These are phyloP conservation scores for Chydorus sphaericus DNA, from an alignment of 2,888 invertebrate genomes.

Conservation along the genomic window DNA sequence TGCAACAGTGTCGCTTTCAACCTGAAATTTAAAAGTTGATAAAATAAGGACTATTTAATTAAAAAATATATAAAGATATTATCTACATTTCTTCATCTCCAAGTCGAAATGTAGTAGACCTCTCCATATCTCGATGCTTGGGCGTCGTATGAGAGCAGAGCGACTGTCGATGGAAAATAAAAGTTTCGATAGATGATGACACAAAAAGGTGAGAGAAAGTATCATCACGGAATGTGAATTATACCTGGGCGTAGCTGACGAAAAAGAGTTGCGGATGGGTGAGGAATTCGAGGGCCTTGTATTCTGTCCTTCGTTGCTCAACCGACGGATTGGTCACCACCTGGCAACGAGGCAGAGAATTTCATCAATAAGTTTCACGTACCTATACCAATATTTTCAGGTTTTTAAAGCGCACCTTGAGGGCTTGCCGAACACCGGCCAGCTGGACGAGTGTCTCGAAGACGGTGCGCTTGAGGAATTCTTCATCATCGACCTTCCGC, in stretches of 20 bases:
- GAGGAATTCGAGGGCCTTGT: conserved; percentile 33
- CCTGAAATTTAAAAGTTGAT: conserved; percentile 16
- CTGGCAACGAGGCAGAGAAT: conserved; percentile 18
- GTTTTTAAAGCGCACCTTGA: conserved; percentile 10
- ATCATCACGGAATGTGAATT: not conserved
- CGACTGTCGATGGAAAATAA: conserved; percentile 25
- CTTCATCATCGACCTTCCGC: conserved; percentile 20
- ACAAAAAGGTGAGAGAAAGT: too few relatives aligned
- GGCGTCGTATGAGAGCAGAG: conserved; percentile 29
- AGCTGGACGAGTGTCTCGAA: conserved; percentile 21
- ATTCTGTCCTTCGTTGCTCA: conserved; percentile 25
- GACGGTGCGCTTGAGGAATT: conserved; percentile 21
- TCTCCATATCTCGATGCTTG: conserved; percentile 28
- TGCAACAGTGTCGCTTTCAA: conserved; percentile 21
- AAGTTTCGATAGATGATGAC: not conserved
- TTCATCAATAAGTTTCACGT: not conserved
- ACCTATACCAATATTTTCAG: conserved; percentile 10
- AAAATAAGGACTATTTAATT: conserved; percentile 1
- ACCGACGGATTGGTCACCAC: conserved; percentile 20
- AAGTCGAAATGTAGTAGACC: conserved; percentile 28
- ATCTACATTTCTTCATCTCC: conserved; percentile 31
- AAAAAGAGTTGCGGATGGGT: conserved; percentile 39
- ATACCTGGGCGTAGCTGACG: conserved; percentile 39
- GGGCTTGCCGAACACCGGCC: conserved; percentile 20
- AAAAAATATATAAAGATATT: conserved; percentile 2